phyloP scores from a whole-genome alignment of 2,113 vertebrate genomes.

The Casuarius casuarius region DNA sequence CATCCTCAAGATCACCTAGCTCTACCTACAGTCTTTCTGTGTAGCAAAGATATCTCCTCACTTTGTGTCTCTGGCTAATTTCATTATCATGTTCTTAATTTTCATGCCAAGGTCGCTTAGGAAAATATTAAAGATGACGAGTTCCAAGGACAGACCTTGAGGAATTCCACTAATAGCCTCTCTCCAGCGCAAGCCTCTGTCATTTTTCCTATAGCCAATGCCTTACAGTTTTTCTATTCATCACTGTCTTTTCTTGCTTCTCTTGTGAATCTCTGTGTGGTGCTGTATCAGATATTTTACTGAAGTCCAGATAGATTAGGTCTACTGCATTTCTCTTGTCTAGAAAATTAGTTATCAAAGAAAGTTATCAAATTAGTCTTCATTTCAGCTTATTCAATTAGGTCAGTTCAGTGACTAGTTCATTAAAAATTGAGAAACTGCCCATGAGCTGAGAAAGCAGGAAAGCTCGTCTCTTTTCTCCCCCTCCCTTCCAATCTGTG shows the following conservation, averaged over 20 bases:
- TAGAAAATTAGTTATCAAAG: conserved; percentile 41
- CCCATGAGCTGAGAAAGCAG: conserved; percentile 39
- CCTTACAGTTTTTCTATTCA: neutral
- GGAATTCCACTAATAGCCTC: neutral
- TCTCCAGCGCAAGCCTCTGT: neutral
- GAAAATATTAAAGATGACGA: conserved; percentile 25
- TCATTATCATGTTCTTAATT: neutral
- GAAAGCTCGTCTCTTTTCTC: neutral
- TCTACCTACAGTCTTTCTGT: neutral
- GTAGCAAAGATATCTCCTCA: neutral
- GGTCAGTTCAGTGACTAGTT: conserved; percentile 46
- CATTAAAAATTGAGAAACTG: conserved; percentile 39
- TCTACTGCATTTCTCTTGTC: conserved; percentile 28
- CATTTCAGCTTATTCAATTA: conserved; percentile 59
- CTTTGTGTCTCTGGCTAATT: conserved; percentile 33
- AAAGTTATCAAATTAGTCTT: conserved; percentile 56
- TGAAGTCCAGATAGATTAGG: conserved; percentile 30
- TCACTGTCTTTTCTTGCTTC: neutral
- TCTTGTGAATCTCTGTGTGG: neutral
- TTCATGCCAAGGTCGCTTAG: conserved; percentile 24
- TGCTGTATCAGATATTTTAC: neutral
- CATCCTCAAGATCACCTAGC: neutral
- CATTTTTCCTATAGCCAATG: neutral
- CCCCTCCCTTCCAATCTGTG: neutral
- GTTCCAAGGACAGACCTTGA: conserved; percentile 43